Evolutionary conservation across 2,113 vertebrate species (phyloP).

Genomic region (Hippocampus guttulatus): DNA sequence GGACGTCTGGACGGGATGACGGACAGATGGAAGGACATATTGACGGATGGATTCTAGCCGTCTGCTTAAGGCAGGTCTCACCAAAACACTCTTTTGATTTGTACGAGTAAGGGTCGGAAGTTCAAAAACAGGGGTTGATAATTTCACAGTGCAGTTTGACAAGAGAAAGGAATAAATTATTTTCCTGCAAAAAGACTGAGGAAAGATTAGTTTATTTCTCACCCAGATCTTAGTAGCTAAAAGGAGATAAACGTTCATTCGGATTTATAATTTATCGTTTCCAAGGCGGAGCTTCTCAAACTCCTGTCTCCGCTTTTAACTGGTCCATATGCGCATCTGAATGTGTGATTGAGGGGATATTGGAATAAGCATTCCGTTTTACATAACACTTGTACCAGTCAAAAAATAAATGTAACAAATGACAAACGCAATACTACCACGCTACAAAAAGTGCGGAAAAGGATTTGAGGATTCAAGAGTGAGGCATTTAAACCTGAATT

Average conservation of each 20-base stretch:
- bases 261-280: background rate
- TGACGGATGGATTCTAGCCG: background rate
- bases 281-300: background rate
- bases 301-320: background rate
- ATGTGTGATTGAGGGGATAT: background rate
- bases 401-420: too few relatives aligned
- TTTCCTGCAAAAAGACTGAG: background rate
- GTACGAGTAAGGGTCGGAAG: background rate
- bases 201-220: background rate
- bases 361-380: background rate
- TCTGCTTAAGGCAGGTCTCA: constrained; percentile 13
- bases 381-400: too few relatives aligned
- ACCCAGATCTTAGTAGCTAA: background rate
- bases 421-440: too few relatives aligned
- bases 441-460: too few relatives aligned
- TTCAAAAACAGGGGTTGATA: background rate
- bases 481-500: background rate
- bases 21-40: constrained; percentile 14
- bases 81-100: constrained; percentile 8
- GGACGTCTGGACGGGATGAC: constrained; percentile 15
- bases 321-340: background rate
- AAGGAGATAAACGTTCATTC: background rate
- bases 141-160: background rate
- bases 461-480: background rate
- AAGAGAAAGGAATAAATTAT: background rate